These are phyloP conservation scores for Mactra quadrangularis DNA, from an alignment of 1,140 invertebrate species.

Conservation along the genomic window DNA sequence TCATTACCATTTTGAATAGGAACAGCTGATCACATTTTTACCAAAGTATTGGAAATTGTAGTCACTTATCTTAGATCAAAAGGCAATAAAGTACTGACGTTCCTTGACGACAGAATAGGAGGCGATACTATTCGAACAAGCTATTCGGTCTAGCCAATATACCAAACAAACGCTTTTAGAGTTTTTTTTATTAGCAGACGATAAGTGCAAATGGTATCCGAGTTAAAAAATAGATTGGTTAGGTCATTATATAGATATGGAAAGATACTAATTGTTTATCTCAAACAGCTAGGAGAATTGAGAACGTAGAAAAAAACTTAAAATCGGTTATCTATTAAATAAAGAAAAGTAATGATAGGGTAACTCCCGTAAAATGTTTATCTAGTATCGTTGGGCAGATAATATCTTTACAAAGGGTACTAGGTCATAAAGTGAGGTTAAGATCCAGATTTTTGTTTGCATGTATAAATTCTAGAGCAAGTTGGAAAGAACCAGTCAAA, in stretches of 20 bases:
- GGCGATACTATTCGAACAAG: constrained; percentile 19
- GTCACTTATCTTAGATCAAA: not conserved
- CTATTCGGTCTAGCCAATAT: not conserved
- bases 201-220: constrained; percentile 56
- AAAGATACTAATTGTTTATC: not conserved
- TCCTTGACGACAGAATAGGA: constrained; percentile 58
- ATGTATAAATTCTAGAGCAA: constrained; percentile 22
- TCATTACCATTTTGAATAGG: not conserved
- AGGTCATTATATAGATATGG: constrained; percentile 37
- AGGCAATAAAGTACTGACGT: constrained; percentile 32
- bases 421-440: constrained; percentile 20
- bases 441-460: constrained; percentile 11
- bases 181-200: constrained; percentile 56
- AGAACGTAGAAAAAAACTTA: not conserved
- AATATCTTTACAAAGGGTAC: constrained; percentile 11
- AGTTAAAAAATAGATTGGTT: constrained; percentile 42
- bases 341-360: not conserved
- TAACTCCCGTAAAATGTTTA: constrained; percentile 2
- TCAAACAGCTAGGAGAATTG: not conserved
- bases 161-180: not conserved
- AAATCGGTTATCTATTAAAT: not conserved
- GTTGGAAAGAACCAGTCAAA: constrained; percentile 29
- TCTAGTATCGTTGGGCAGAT: constrained; percentile 13
- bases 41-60: not conserved
- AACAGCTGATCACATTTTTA: not conserved